Conservation (phyloP, 1,140 invertebrate genomes). For the Drosophila willistoni region DNA sequence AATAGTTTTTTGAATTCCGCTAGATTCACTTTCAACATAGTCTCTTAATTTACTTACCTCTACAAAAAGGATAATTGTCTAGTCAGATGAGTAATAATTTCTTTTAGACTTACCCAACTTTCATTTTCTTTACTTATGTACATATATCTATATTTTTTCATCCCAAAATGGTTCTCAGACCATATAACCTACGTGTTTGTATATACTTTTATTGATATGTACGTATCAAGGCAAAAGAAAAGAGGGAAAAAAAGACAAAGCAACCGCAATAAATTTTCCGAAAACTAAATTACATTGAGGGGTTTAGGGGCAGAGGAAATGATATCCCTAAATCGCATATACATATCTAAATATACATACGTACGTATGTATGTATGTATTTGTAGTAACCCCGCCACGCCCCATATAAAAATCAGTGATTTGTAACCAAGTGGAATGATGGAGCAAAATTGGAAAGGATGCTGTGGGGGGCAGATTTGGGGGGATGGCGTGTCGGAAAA, state of each 20-base stretch:
- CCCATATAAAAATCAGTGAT: constrained; percentile 73
- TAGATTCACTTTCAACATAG: too few species aligned
- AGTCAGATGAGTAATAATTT: background rate
- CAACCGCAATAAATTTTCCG: constrained; percentile 74
- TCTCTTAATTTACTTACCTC: too few species aligned
- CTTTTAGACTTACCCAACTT: background rate
- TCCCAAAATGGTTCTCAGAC: too few species aligned
- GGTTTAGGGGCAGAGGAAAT: background rate
- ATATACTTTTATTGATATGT: background rate
- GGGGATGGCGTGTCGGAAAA: constrained; percentile 39
- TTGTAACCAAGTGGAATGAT: constrained; percentile 56
- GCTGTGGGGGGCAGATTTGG: background rate
- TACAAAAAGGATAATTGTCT: too few species aligned
- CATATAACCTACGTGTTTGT: background rate
- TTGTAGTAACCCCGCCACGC: constrained; percentile 46
- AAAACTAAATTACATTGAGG: constrained; percentile 60
- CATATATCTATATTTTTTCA: background rate
- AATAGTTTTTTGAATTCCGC: too few species aligned
- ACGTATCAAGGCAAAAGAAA: constrained; percentile 3
- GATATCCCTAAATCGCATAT: constrained; percentile 7
- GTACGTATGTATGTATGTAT: constrained; percentile 43
- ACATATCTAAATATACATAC: constrained; percentile 19
- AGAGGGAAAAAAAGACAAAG: constrained; percentile 61
- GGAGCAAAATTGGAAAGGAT: background rate
- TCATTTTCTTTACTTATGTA: background rate